These are phyloP conservation scores for Xyliphius kryptos DNA, from an alignment of 2,113 vertebrate species.

Conservation along the genomic window DNA sequence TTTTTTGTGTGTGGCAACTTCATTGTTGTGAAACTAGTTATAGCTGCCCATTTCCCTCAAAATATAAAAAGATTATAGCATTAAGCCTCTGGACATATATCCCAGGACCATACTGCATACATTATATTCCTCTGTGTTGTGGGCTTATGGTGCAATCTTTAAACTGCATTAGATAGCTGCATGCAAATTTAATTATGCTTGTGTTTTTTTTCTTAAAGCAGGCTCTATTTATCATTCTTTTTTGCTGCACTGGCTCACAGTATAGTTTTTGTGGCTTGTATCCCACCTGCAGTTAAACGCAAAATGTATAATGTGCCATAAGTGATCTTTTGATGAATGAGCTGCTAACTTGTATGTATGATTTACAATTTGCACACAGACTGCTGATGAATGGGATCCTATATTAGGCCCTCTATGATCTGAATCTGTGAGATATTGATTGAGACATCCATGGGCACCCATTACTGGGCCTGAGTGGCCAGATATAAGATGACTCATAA, in stretches of 20 bases:
- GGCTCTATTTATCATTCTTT: no score
- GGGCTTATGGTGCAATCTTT: no score
- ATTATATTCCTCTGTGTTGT: no score
- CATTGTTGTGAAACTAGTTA: slow-evolving; percentile 39
- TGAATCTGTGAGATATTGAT: no score
- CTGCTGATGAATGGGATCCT: not conserved
- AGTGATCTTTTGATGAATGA: not conserved
- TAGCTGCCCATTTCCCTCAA: slow-evolving; percentile 17
- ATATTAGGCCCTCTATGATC: not conserved
- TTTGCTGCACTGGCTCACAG: no score
- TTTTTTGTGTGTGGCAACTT: slow-evolving; percentile 15
- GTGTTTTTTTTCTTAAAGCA: no score
- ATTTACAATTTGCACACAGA: not conserved
- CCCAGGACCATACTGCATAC: no score
- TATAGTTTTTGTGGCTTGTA: no score
- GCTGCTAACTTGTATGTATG: not conserved
- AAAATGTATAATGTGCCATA: not conserved
- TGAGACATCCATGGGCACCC: not conserved
- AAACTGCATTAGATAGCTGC: no score
- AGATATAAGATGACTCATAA: not conserved
- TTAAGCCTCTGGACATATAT: slow-evolving; percentile 14
- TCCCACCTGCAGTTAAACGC: no score
- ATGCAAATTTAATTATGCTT: no score
- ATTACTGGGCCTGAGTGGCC: not conserved
- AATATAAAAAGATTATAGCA: slow-evolving; percentile 42